phyloP scores from a whole-genome alignment of 2,797 vertebrate genomes.

The Tenualosa thibaudeaui region DNA sequence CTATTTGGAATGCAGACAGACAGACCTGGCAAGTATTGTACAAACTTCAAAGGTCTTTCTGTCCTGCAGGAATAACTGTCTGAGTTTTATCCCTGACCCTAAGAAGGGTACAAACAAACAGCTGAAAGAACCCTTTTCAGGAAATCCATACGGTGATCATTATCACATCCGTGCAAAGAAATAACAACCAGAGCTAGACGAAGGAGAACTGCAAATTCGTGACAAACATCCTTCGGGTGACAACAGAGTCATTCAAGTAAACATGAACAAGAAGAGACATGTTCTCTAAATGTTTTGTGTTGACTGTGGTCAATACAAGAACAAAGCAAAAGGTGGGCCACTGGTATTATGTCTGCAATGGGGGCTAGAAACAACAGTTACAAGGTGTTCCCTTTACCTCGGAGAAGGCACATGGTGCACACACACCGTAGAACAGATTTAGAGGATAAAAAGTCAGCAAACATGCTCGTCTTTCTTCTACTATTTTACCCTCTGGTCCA shows the following conservation, averaged over 20 bases:
- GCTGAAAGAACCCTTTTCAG: conserved; percentile 16
- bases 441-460: conserved; percentile 32
- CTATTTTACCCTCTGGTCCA: conserved; percentile 50
- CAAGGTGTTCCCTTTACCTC: conserved; percentile 2
- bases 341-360: neutral
- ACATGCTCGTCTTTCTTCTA: conserved; percentile 41
- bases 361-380: neutral
- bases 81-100: conserved; percentile 8
- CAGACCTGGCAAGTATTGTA: neutral
- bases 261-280: too few relatives aligned
- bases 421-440: neutral
- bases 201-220: neutral
- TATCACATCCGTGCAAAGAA: conserved; percentile 15
- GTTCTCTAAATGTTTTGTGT: neutral
- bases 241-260: neutral
- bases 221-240: neutral
- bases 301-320: neutral
- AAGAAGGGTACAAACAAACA: conserved; percentile 8
- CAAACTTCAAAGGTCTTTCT: conserved; percentile 14
- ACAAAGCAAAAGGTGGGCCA: neutral
- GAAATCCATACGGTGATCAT: conserved; percentile 11
- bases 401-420: neutral
- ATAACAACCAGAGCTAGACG: neutral
- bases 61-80: neutral
- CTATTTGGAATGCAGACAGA: conserved; percentile 8